These are phyloP conservation scores for Lasioglossum morio DNA, from an alignment of 2,888 invertebrate species.

Conservation along the genomic window DNA sequence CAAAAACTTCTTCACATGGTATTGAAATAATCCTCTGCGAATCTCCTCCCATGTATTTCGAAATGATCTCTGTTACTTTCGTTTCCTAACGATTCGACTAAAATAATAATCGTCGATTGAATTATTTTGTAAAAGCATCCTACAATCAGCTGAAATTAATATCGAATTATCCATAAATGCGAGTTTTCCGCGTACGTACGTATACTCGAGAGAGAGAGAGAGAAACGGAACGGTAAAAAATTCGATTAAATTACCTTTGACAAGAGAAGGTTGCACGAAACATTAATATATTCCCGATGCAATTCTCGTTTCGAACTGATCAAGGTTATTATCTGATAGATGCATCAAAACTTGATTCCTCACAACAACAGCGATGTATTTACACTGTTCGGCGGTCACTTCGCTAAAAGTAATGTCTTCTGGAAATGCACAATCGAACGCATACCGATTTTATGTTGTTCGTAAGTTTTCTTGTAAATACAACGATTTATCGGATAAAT, in stretches of 20 bases:
- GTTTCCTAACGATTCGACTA: conserved; percentile 15
- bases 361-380: conserved; percentile 25
- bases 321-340: conserved; percentile 52
- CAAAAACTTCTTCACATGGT: conserved; percentile 51
- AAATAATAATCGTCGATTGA: conserved; percentile 30
- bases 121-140: conserved; percentile 42
- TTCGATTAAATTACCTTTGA: conserved; percentile 29
- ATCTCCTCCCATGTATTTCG: conserved; percentile 37
- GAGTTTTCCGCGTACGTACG: neutral
- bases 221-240: neutral
- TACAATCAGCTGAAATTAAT: conserved; percentile 29
- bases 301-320: conserved; percentile 30
- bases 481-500: conserved; percentile 40
- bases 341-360: conserved; percentile 28
- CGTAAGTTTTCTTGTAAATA: conserved; percentile 36
- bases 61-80: conserved; percentile 21
- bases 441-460: conserved; percentile 46
- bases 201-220: neutral
- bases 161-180: conserved; percentile 4
- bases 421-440: conserved; percentile 34
- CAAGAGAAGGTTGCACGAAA: conserved; percentile 13
- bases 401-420: conserved; percentile 18
- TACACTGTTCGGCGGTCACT: conserved; percentile 30
- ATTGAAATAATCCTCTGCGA: conserved; percentile 39
- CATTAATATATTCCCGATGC: conserved; percentile 24